Conservation (phyloP, 2,797 vertebrate species). For the Notamacropus eugenii region DNA sequence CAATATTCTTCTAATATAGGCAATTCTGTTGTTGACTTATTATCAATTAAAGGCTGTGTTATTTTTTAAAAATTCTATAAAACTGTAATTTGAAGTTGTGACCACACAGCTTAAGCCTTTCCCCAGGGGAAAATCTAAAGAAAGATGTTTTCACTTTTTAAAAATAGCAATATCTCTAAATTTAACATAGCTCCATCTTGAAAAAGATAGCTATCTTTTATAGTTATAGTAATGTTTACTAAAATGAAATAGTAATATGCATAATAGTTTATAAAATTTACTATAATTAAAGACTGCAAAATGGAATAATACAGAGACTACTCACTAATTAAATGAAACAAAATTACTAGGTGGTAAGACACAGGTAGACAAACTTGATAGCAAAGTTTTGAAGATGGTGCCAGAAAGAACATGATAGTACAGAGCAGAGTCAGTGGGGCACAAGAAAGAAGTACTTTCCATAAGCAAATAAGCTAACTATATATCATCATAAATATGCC, state of each 20-base stretch:
- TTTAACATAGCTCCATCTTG: not conserved
- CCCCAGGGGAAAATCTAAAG: not conserved
- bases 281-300: conserved; percentile 81
- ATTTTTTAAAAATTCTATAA: not conserved
- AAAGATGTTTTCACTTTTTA: not conserved
- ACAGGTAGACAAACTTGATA: conserved; percentile 77
- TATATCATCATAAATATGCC: conserved; percentile 35
- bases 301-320: conserved; percentile 77
- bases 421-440: conserved; percentile 58
- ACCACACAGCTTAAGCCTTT: not conserved
- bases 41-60: not conserved
- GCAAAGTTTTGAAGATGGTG: conserved; percentile 77
- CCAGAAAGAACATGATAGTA: conserved; percentile 66
- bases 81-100: not conserved
- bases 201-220: not conserved
- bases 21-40: not conserved
- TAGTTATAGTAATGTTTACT: not conserved
- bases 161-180: not conserved
- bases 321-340: conserved; percentile 80
- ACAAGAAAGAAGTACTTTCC: conserved; percentile 55
- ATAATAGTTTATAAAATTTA: conserved; percentile 73
- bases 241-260: not conserved
- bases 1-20: not conserved
- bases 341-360: conserved; percentile 82
- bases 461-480: conserved; percentile 48